phyloP scores from a whole-genome alignment of 2,113 vertebrate species.

The Scolopax mira region DNA sequence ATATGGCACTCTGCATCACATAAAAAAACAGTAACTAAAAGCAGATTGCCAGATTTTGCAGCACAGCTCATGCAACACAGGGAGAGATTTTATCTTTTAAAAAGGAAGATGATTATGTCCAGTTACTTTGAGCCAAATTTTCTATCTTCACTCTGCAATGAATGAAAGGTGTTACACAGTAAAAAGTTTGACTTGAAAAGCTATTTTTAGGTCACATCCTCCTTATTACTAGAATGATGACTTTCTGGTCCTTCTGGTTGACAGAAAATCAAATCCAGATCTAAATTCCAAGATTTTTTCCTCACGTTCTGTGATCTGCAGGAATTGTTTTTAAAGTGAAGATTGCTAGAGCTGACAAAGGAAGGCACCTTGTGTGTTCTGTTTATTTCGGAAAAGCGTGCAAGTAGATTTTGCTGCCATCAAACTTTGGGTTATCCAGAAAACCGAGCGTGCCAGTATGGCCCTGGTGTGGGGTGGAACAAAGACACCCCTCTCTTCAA shows the following conservation, averaged over 20 bases:
- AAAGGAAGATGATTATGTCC: background rate
- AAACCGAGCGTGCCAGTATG: background rate
- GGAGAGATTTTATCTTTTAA: background rate
- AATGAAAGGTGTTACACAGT: background rate
- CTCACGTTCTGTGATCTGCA: background rate
- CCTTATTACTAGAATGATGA: background rate
- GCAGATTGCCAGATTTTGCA: background rate
- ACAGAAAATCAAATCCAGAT: background rate
- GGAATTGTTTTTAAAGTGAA: background rate
- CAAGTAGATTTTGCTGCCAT: background rate
- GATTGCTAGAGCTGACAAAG: background rate
- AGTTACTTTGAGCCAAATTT: background rate
- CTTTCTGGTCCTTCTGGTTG: background rate
- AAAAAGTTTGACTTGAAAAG: no score
- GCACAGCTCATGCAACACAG: background rate
- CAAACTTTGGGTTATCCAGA: background rate
- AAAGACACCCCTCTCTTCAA: no score
- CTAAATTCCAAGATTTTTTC: background rate
- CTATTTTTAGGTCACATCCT: background rate
- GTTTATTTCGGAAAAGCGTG: background rate
- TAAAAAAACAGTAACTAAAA: background rate
- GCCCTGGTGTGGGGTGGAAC: no score
- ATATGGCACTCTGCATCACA: background rate
- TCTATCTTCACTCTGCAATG: background rate
- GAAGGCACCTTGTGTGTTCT: background rate